Conservation (phyloP, 1,140 invertebrate genomes). For the Drosophila guanche region DNA sequence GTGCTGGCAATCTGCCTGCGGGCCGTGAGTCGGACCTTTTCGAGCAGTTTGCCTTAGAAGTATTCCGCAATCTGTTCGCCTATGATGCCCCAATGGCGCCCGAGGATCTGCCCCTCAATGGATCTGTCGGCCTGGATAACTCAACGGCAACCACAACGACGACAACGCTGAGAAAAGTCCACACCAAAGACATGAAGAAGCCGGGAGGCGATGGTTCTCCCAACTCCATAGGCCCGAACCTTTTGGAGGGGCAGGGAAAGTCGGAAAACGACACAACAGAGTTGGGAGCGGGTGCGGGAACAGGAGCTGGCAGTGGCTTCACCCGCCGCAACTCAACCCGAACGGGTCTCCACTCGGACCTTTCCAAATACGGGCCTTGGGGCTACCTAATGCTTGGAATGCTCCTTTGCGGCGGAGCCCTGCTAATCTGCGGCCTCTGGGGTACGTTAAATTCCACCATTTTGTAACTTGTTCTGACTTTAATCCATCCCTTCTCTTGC, state of each 20-base stretch:
- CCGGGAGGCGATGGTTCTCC: conserved; percentile 56
- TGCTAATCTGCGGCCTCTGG: conserved; percentile 87
- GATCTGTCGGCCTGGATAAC: conserved; percentile 16
- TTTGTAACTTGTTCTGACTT: conserved; percentile 51
- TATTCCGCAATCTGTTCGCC: conserved; percentile 75
- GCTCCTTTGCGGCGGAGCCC: conserved; percentile 86
- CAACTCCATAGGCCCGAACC: conserved; percentile 54
- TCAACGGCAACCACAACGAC: conserved; percentile 45
- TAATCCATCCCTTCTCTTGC: conserved; percentile 82
- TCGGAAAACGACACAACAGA: conserved; percentile 58
- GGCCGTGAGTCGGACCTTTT: conserved; percentile 72
- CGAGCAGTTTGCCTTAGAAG: conserved; percentile 79
- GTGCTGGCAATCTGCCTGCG: conserved; percentile 60
- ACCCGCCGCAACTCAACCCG: conserved; percentile 74
- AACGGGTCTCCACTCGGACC: conserved; percentile 78
- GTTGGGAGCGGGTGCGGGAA: conserved; percentile 7
- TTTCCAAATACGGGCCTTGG: conserved; percentile 87
- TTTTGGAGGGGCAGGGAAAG: conserved; percentile 15
- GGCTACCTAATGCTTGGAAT: conserved; percentile 87
- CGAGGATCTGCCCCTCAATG: conserved; percentile 46
- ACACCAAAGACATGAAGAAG: conserved; percentile 78
- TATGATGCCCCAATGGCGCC: conserved; percentile 65
- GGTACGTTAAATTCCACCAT: conserved; percentile 83
- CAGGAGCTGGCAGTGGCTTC: conserved; percentile 58
- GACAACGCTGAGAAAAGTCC: conserved; percentile 67